Evolutionary conservation across 92 coral and sea anemone genomes (phyloP).

Genomic region (Palythoa heliodiscus): DNA sequence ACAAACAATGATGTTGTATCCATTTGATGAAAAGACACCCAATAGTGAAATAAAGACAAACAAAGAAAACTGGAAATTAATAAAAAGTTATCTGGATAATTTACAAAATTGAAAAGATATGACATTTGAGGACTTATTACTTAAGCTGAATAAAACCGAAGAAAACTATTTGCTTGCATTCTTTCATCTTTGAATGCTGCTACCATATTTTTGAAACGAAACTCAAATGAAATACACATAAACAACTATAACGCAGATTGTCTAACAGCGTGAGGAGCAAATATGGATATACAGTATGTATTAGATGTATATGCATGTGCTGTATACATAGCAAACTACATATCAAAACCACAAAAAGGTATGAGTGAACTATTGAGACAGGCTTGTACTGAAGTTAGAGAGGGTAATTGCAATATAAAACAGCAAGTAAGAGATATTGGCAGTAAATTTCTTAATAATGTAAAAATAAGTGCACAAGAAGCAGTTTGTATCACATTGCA

Average conservation of each 20-base stretch:
- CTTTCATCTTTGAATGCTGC: conserved; percentile 48
- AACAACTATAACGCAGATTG: conserved; percentile 69
- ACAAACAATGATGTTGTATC: conserved; percentile 47
- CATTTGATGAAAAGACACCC: conserved; percentile 38
- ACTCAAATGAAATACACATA: conserved; percentile 59
- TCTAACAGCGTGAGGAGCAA: conserved; percentile 58
- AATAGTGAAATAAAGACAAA: background rate
- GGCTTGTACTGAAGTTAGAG: conserved; percentile 18
- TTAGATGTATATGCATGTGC: conserved; percentile 69
- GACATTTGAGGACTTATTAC: conserved; percentile 49
- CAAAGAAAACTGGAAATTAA: conserved; percentile 53
- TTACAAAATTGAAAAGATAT: conserved; percentile 53
- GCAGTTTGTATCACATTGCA: conserved; percentile 1
- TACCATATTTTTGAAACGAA: conserved; percentile 44
- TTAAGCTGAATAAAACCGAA: conserved; percentile 30
- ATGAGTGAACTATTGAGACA: conserved; percentile 47
- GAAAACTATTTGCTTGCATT: conserved; percentile 48
- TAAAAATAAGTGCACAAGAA: background rate
- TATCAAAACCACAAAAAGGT: conserved; percentile 65
- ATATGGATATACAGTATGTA: conserved; percentile 48
- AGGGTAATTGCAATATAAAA: conserved; percentile 40
- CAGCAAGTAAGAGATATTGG: conserved; percentile 55
- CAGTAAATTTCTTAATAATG: conserved; percentile 9
- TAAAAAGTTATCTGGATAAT: conserved; percentile 40
- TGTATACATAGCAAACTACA: conserved; percentile 59